These are phyloP conservation scores for Acrocephalus arundinaceus DNA, from an alignment of 2,113 vertebrate species.

Conservation along the genomic window DNA sequence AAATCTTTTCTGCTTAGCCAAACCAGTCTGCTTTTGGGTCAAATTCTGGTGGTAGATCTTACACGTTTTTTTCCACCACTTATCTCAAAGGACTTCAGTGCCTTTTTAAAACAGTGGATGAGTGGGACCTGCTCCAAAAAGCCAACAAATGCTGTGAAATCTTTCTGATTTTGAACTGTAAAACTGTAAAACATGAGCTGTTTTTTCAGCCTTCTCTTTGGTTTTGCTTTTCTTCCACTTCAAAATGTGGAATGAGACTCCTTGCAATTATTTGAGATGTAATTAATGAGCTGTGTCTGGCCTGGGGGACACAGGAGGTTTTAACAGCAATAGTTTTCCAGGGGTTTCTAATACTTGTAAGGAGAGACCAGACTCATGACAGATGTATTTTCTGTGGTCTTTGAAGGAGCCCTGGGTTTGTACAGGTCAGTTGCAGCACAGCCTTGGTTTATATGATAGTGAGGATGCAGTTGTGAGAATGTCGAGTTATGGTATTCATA, in stretches of 20 bases:
- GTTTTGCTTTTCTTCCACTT: not conserved
- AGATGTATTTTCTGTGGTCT: not conserved
- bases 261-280: not conserved
- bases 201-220: not conserved
- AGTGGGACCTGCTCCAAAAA: not conserved
- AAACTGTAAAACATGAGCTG: not conserved
- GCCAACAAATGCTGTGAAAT: not conserved
- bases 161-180: not conserved
- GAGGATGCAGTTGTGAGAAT: not conserved
- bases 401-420: not conserved
- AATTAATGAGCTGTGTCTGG: not conserved
- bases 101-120: not conserved
- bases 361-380: not conserved
- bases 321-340: not conserved
- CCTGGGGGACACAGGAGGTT: not conserved
- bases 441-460: not conserved
- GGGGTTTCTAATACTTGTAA: not conserved
- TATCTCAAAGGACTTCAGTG: not conserved
- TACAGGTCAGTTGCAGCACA: not conserved
- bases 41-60: not conserved
- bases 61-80: not conserved
- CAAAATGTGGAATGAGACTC: not conserved
- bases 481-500: not conserved
- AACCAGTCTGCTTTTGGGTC: not conserved
- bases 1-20: not conserved